These are phyloP conservation scores for Lagria hirta DNA, from an alignment of 2,888 invertebrate genomes.

Conservation along the genomic window DNA sequence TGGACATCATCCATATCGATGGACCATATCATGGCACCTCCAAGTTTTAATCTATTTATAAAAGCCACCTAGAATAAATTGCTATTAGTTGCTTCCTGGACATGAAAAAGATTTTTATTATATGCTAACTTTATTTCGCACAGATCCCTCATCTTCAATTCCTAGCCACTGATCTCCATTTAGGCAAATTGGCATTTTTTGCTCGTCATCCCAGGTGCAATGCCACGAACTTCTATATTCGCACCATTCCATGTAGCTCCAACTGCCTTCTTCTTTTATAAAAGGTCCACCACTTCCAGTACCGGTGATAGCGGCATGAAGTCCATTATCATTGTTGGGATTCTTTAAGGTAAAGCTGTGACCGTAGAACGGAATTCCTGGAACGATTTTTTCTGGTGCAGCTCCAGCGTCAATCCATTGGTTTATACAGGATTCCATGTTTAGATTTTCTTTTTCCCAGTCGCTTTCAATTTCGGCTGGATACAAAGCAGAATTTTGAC, in stretches of 20 bases:
- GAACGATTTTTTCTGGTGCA: slow-evolving; percentile 7
- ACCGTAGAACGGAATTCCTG: slow-evolving; percentile 10
- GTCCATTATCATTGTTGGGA: slow-evolving; percentile 2
- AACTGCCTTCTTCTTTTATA: slow-evolving; percentile 17
- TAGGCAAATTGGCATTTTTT: slow-evolving; percentile 35
- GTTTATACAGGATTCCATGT: slow-evolving; percentile 7
- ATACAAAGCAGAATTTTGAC: no score
- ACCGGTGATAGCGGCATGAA: slow-evolving; percentile 3
- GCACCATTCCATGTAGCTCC: slow-evolving; percentile 18
- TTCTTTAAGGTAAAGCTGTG: slow-evolving; percentile 1
- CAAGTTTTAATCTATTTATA: slow-evolving; percentile 20
- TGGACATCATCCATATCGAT: slow-evolving; percentile 34
- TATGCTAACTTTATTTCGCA: slow-evolving; percentile 33
- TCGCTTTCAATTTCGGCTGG: slow-evolving; percentile 41
- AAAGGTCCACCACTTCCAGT: slow-evolving; percentile 13
- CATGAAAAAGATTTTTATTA: background rate
- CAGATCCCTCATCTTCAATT: slow-evolving; percentile 36
- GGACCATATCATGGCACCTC: slow-evolving; percentile 38
- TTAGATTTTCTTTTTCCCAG: slow-evolving; percentile 13
- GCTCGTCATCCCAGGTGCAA: slow-evolving; percentile 34
- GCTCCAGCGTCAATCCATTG: slow-evolving; percentile 13
- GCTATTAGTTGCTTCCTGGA: background rate
- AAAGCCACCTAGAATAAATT: slow-evolving; percentile 8
- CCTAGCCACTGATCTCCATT: slow-evolving; percentile 35
- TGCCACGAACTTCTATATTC: slow-evolving; percentile 3